Percentiles rank a stretch among this genome's conserved stretches.
Evolutionary conservation across 2,797 vertebrate genomes (phyloP).

Genomic region (Urosaurus nigricauda): DNA sequence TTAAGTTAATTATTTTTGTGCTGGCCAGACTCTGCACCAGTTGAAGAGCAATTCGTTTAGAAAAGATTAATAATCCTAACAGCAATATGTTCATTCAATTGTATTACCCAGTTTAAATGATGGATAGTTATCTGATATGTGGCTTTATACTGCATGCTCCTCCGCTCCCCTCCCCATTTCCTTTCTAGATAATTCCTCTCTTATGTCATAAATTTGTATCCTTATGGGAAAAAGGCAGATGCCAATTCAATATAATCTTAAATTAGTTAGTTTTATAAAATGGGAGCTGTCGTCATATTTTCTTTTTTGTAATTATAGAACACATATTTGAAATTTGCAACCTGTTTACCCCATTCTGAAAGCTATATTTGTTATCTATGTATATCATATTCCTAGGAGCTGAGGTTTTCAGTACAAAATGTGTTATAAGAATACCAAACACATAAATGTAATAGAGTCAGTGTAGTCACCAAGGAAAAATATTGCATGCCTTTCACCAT

Average conservation of each 20-base stretch:
- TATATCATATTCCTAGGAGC: neutral
- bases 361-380: neutral
- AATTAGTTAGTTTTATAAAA: neutral
- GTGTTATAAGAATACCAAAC: constrained; percentile 13
- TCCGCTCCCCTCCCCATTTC: no score
- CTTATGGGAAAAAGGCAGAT: neutral
- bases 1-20: constrained; percentile 7
- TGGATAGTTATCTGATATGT: neutral
- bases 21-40: neutral
- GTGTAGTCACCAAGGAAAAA: constrained; percentile 19
- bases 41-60: neutral
- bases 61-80: neutral
- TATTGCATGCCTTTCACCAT: neutral
- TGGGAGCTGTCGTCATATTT: neutral
- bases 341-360: neutral
- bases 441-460: neutral
- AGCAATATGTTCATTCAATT: constrained; percentile 15
- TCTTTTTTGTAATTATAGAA: neutral
- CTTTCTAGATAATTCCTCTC: neutral
- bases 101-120: neutral
- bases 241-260: neutral
- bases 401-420: neutral
- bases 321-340: neutral
- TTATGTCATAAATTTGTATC: neutral
- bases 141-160: neutral